Evolutionary conservation across 2,888 invertebrate species (phyloP).

Genomic region (Deilephila elpenor): DNA sequence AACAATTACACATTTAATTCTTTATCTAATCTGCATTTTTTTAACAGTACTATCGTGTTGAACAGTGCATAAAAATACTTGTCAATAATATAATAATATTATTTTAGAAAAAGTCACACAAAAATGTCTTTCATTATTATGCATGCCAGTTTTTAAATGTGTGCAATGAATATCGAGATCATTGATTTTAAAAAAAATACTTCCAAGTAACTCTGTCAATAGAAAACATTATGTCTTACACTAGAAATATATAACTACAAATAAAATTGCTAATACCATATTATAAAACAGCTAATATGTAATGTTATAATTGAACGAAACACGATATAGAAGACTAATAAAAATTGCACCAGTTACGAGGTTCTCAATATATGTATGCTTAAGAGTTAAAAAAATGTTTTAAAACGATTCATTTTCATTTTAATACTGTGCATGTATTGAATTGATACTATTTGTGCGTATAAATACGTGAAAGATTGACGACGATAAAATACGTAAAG

Average conservation of each 20-base stretch:
- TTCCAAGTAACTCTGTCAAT: constrained; percentile 2
- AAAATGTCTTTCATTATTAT: neutral
- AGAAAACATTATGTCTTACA: neutral
- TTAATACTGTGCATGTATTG: neutral
- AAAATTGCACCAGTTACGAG: constrained; percentile 33
- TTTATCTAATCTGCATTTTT: neutral
- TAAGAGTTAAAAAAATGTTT: neutral
- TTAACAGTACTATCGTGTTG: neutral
- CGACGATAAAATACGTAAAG: neutral
- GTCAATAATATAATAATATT: neutral
- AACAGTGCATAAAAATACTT: neutral
- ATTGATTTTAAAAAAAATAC: neutral
- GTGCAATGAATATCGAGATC: constrained; percentile 11
- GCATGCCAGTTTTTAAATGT: neutral
- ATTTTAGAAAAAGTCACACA: neutral
- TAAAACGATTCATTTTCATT: neutral
- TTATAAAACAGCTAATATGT: neutral
- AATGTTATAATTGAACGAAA: constrained; percentile 1
- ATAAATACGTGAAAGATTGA: neutral
- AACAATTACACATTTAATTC: neutral
- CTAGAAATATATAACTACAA: constrained; percentile 10
- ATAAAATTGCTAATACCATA: constrained; percentile 6
- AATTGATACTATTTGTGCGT: constrained; percentile 14
- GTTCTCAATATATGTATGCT: constrained; percentile 11
- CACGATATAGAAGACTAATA: constrained; percentile 26